phyloP scores from a whole-genome alignment of 2,797 vertebrate species.

The Clarias pachynema region DNA sequence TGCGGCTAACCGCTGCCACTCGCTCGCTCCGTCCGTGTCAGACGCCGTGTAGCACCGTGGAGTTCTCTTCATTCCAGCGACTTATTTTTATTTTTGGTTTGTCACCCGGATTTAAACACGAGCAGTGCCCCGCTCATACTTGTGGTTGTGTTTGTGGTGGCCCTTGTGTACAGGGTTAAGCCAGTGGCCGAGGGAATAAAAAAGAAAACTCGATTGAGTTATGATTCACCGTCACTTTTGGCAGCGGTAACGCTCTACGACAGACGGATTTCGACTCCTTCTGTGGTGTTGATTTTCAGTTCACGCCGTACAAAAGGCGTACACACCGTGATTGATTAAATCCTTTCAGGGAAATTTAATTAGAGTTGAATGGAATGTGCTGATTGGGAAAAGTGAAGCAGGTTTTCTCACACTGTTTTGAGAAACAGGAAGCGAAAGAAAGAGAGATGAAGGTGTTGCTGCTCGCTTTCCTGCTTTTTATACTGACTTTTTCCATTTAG shows the following conservation, averaged over 20 bases:
- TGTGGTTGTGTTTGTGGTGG: not conserved
- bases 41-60: not conserved
- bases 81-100: constrained; percentile 12
- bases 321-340: not conserved
- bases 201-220: not conserved
- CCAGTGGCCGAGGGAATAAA: not conserved
- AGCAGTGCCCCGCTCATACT: not conserved
- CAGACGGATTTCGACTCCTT: not conserved
- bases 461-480: not conserved
- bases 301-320: not conserved
- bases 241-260: not conserved
- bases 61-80: constrained; percentile 24
- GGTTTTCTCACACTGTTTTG: not conserved
- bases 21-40: not conserved
- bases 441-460: not conserved
- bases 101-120: not conserved
- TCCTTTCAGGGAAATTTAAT: not conserved
- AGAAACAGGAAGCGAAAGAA: not conserved
- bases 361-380: not conserved
- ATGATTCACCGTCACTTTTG: not conserved
- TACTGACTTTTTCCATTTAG: not conserved
- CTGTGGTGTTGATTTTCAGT: not conserved
- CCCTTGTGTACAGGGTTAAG: not conserved
- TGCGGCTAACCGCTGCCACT: constrained; percentile 37
- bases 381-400: not conserved